Evolutionary conservation across 1,140 invertebrate genomes (phyloP).

Genomic region (Temnothorax nylanderi): DNA sequence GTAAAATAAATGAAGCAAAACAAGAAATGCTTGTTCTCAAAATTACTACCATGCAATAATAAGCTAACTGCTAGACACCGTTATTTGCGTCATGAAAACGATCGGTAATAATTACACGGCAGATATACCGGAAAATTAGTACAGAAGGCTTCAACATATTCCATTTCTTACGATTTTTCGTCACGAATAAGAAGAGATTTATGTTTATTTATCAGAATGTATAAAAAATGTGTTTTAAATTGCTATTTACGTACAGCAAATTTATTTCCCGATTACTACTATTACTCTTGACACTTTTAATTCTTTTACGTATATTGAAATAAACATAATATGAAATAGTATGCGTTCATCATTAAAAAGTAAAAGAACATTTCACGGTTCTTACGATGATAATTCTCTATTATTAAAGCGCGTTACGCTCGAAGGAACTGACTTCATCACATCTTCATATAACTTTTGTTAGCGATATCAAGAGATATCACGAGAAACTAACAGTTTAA

Average conservation of each 20-base stretch:
- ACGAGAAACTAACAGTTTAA: neutral
- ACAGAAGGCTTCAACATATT: neutral
- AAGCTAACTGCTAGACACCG: neutral
- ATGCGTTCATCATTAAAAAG: neutral
- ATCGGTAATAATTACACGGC: constrained; percentile 13
- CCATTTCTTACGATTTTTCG: neutral
- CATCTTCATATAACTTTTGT: neutral
- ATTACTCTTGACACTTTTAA: neutral
- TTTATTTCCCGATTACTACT: neutral
- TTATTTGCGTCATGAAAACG: constrained; percentile 6
- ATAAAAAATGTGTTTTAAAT: constrained; percentile 6
- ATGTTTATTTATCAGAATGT: neutral
- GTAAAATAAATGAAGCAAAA: constrained; percentile 4
- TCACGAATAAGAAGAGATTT: neutral
- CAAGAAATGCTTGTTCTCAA: constrained; percentile 20
- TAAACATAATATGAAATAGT: neutral
- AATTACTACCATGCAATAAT: neutral
- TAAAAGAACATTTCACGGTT: neutral
- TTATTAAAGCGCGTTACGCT: neutral
- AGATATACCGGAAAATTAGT: neutral
- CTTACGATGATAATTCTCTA: neutral
- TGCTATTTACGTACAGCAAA: neutral
- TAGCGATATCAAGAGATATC: constrained; percentile 14
- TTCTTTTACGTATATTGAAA: no score
- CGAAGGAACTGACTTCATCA: neutral